Percentiles rank a stretch among this genome's conserved stretches.
These are phyloP conservation scores for Lordiphosa collinella DNA, from an alignment of 1,140 invertebrate genomes.

Conservation along the genomic window DNA sequence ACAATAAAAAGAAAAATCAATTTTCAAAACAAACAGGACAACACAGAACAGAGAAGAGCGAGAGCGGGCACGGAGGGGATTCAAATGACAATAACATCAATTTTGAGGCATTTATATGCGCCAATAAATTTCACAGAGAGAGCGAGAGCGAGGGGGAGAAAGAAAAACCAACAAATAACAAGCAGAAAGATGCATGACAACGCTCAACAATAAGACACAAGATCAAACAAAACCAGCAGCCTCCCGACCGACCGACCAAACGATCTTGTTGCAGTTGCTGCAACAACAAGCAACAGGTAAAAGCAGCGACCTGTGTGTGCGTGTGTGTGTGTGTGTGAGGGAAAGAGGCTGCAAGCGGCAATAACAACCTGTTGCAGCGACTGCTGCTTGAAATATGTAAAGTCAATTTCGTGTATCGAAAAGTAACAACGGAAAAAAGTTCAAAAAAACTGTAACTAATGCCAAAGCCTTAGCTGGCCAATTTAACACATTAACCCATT, in stretches of 20 bases:
- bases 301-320: constrained; percentile 34
- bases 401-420: constrained; percentile 68
- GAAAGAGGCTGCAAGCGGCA: constrained; percentile 23
- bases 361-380: constrained; percentile 61
- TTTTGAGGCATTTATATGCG: constrained; percentile 77
- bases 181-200: constrained; percentile 57
- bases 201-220: constrained; percentile 56
- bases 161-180: constrained; percentile 49
- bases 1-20: constrained; percentile 64
- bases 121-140: constrained; percentile 65
- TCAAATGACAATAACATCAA: constrained; percentile 75
- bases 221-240: constrained; percentile 57
- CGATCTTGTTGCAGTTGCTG: constrained; percentile 8
- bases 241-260: constrained; percentile 17
- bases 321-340: constrained; percentile 16
- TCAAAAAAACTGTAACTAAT: constrained; percentile 57
- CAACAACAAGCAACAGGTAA: constrained; percentile 39
- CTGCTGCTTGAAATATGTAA: constrained; percentile 66
- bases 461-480: constrained; percentile 44
- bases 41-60: background rate
- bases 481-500: constrained; percentile 47
- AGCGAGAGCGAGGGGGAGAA: constrained; percentile 6
- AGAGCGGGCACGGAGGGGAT: constrained; percentile 26
- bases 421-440: constrained; percentile 7
- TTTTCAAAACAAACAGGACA: constrained; percentile 69